Evolutionary conservation across 1,140 invertebrate species (phyloP).

Genomic region (Cydia splendana): DNA sequence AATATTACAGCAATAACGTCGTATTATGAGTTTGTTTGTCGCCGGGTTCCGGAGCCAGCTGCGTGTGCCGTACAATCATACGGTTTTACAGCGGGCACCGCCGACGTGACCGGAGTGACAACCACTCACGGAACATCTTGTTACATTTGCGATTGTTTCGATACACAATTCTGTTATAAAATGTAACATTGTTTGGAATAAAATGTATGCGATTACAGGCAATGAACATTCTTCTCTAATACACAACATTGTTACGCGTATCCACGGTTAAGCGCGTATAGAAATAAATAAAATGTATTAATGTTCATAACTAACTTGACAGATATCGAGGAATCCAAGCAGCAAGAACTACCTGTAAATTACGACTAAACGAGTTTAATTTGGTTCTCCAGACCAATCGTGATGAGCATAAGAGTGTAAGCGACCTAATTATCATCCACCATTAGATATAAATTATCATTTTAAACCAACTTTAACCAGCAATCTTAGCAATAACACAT

Average conservation of each 20-base stretch:
- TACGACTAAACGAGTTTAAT: too few relatives aligned
- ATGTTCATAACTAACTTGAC: too few relatives aligned
- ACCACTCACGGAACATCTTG: slow-evolving; percentile 10
- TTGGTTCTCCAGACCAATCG: too few relatives aligned
- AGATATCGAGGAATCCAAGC: too few relatives aligned
- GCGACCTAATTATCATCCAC: too few relatives aligned
- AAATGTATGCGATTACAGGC: background rate
- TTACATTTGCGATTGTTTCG: slow-evolving; percentile 26
- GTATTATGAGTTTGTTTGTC: slow-evolving; percentile 28
- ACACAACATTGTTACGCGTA: background rate
- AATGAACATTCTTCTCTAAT: background rate
- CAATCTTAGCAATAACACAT: too few relatives aligned
- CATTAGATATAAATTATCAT: too few relatives aligned
- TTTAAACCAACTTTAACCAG: too few relatives aligned
- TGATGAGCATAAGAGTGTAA: too few relatives aligned
- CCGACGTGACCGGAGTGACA: slow-evolving; percentile 21
- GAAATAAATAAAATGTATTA: too few relatives aligned
- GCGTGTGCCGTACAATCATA: slow-evolving; percentile 18
- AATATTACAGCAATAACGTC: slow-evolving; percentile 29
- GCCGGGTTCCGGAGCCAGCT: slow-evolving; percentile 5
- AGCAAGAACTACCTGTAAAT: too few relatives aligned
- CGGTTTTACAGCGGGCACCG: slow-evolving; percentile 14
- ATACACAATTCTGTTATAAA: slow-evolving; percentile 9
- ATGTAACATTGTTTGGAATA: slow-evolving; percentile 16
- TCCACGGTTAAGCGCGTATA: background rate